Percentiles rank a stretch among this genome's conserved stretches.
phyloP scores from a whole-genome alignment of 2,797 vertebrate genomes.

The Cuniculus paca region DNA sequence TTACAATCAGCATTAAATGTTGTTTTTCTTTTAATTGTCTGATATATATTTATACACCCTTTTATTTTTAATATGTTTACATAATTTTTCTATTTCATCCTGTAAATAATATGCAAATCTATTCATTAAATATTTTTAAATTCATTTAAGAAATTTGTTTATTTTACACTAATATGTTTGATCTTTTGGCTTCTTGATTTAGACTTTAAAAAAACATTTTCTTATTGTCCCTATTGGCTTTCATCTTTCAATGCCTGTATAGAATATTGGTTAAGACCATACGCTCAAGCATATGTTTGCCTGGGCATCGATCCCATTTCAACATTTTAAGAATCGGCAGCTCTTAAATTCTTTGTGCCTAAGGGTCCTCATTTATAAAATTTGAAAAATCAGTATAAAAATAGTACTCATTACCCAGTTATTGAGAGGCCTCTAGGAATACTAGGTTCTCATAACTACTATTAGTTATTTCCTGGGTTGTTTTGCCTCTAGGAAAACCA shows the following conservation, averaged over 20 bases:
- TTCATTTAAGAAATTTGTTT: conserved; percentile 39
- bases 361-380: conserved; percentile 54
- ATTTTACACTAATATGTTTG: conserved; percentile 42
- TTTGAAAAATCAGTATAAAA: conserved; percentile 48
- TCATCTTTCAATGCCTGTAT: conserved; percentile 17
- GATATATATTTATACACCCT: background rate
- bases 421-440: conserved; percentile 33
- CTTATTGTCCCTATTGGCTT: conserved; percentile 9
- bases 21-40: conserved; percentile 39
- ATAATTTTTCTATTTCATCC: conserved; percentile 29
- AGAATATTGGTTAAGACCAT: conserved; percentile 40
- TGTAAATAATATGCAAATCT: conserved; percentile 33
- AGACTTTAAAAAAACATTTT: conserved; percentile 10
- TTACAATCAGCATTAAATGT: background rate
- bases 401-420: conserved; percentile 13
- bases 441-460: conserved; percentile 33
- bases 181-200: background rate
- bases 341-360: conserved; percentile 62
- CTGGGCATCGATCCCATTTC: conserved; percentile 56
- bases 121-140: conserved; percentile 45
- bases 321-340: conserved; percentile 53
- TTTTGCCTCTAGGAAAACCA: conserved; percentile 56
- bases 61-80: conserved; percentile 27
- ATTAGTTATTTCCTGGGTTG: conserved; percentile 6
- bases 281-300: conserved; percentile 6